Conservation (phyloP, 2,113 vertebrate genomes). For the Gobius niger region DNA sequence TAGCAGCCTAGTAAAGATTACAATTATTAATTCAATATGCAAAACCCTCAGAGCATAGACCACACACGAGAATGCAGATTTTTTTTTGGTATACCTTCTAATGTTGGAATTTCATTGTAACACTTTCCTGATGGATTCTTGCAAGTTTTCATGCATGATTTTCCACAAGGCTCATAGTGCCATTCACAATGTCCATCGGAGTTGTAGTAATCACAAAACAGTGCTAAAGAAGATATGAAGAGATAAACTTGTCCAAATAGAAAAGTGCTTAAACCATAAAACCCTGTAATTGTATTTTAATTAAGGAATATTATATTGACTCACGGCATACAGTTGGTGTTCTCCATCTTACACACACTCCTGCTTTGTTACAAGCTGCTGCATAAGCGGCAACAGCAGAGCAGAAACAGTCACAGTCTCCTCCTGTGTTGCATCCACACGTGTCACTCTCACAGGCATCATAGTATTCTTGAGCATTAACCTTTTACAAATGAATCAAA, state of each 20-base stretch:
- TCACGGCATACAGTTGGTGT: constrained; percentile 89
- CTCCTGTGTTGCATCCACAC: constrained; percentile 88
- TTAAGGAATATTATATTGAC: constrained; percentile 47
- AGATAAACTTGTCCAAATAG: not conserved
- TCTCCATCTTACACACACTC: constrained; percentile 86
- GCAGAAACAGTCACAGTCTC: constrained; percentile 94
- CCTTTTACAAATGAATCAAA: constrained; percentile 63
- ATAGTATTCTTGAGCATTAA: constrained; percentile 82
- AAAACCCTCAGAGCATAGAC: not conserved
- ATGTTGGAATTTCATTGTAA: constrained; percentile 72
- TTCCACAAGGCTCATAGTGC: constrained; percentile 87
- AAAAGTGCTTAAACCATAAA: not conserved
- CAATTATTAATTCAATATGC: not conserved
- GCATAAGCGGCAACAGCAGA: constrained; percentile 90
- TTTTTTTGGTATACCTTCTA: constrained; percentile 81
- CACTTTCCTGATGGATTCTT: constrained; percentile 82
- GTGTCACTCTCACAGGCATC: constrained; percentile 87
- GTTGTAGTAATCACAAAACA: constrained; percentile 94
- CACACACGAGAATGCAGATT: not conserved
- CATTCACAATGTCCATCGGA: constrained; percentile 83
- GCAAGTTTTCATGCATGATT: constrained; percentile 86
- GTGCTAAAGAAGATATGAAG: constrained; percentile 67
- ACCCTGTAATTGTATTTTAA: not conserved
- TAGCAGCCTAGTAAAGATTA: constrained; percentile 83
- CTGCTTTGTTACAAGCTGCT: constrained; percentile 80